Evolutionary conservation across 2,888 invertebrate genomes (phyloP), one percentile per base, ranked within the genome.

Genomic region (Papilio elwesi): DNA sequence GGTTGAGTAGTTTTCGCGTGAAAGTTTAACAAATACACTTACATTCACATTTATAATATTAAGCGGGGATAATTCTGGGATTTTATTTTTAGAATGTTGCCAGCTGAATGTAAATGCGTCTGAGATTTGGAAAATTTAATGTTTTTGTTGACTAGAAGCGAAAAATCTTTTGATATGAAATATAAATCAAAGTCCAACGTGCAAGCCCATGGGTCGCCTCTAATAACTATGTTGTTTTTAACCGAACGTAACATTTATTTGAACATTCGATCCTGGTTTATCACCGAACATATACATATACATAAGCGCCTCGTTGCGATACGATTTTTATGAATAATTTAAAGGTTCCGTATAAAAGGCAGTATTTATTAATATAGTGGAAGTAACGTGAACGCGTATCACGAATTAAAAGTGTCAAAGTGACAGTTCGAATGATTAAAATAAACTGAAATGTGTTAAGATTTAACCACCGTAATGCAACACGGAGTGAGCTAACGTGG

Each of bases 221-320:
- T 7, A 43, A 43, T 43, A 43, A 7, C 43, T 43, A 5, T 43
- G 43, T 43, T 43, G 43, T 6, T 43, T 7, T 43, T 7, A 5
- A 43, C 6, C 43, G 43, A 43, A 43, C 43, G 43, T 43, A 59
- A 43, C 43, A 43, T 62, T n/a, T 10, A 62, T 11, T 62, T 62
- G 43, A 62, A 62, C 43, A 62, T 43, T 62, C 43, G 43, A 62
- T 43, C n/a, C n/a, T 62, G 11, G 38, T 43, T 59, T 62, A 62
- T 62, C 38, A 62, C n/a, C 36, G 13, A 62, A 62, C 43, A 62
- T 43, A 43, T 43, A 43, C 43, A 43, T n/a, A 9, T 15, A 62
- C 43, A 10, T 10, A 6, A 38, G 59, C 59, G 59, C 59, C n/a
- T 59, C 59, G 59, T 9, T 52, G 10, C 59, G 43, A n/a, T 43